Evolutionary conservation across 2,888 invertebrate species (phyloP).

Genomic region (Leptopilina myrica): DNA sequence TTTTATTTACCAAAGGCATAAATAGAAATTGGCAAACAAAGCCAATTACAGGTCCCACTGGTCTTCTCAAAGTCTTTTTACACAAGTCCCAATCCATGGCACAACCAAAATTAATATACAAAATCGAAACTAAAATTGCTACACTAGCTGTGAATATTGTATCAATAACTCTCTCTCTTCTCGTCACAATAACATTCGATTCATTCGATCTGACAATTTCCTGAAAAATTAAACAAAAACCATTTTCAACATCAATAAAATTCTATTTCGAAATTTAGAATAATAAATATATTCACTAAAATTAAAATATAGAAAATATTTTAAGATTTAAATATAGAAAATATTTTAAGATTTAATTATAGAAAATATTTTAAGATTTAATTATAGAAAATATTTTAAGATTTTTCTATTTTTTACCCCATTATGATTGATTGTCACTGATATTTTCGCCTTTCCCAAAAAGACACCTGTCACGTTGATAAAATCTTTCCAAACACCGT

Average conservation of each 20-base stretch:
- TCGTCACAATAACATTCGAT: slow-evolving; percentile 80
- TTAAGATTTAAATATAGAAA: not conserved
- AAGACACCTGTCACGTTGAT: slow-evolving; percentile 77
- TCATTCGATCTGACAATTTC: slow-evolving; percentile 51
- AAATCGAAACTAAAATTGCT: slow-evolving; percentile 85
- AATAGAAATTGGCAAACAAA: slow-evolving; percentile 87
- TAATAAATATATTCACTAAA: too few relatives aligned
- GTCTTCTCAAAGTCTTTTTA: slow-evolving; percentile 82
- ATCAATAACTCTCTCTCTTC: slow-evolving; percentile 84
- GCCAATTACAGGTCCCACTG: slow-evolving; percentile 88
- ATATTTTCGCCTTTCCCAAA: slow-evolving; percentile 76
- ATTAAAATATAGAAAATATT: not conserved
- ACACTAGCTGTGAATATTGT: slow-evolving; percentile 86
- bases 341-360: not conserved
- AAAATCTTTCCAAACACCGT: slow-evolving; percentile 68
- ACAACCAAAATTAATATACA: slow-evolving; percentile 95
- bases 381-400: not conserved
- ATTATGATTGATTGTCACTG: slow-evolving; percentile 52
- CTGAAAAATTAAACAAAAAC: slow-evolving; percentile 60
- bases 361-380: not conserved
- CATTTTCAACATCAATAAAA: too few relatives aligned
- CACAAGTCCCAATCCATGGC: slow-evolving; percentile 88
- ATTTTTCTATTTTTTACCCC: slow-evolving; percentile 53
- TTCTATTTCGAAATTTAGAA: too few relatives aligned
- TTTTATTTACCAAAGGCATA: slow-evolving; percentile 88